Evolutionary conservation across 2,888 invertebrate genomes (phyloP).

Genomic region (Trilocha varians): DNA sequence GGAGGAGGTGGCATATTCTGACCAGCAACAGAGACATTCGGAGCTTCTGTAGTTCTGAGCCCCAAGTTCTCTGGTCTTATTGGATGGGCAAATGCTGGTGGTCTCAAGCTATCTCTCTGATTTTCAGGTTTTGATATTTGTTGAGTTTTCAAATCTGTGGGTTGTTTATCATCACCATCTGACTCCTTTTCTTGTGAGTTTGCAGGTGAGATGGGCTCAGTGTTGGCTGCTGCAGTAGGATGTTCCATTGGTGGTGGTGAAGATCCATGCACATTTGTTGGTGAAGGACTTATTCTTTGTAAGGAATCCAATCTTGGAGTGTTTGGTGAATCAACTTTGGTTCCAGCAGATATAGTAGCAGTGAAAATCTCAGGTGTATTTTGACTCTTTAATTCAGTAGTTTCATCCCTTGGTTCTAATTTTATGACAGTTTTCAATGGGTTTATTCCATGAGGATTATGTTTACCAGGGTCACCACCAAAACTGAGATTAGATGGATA

Average conservation of each 20-base stretch:
- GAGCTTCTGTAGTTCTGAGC: slow-evolving; percentile 46
- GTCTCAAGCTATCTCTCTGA: slow-evolving; percentile 37
- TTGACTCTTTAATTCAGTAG: slow-evolving; percentile 57
- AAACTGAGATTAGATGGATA: slow-evolving; percentile 56
- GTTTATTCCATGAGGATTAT: slow-evolving; percentile 49
- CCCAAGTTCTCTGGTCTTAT: slow-evolving; percentile 58
- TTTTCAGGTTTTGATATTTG: slow-evolving; percentile 45
- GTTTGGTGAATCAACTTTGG: slow-evolving; percentile 60
- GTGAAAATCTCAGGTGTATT: slow-evolving; percentile 67
- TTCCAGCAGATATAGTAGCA: slow-evolving; percentile 57
- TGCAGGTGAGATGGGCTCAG: slow-evolving; percentile 61
- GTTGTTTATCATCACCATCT: slow-evolving; percentile 59
- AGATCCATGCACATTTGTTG: slow-evolving; percentile 49
- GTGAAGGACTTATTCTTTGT: slow-evolving; percentile 63
- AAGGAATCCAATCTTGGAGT: slow-evolving; percentile 52
- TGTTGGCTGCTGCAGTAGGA: slow-evolving; percentile 40
- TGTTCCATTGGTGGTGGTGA: slow-evolving; percentile 63
- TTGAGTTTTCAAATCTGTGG: slow-evolving; percentile 62
- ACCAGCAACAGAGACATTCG: slow-evolving; percentile 44
- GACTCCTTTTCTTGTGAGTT: slow-evolving; percentile 60
- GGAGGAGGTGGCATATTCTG: slow-evolving; percentile 59
- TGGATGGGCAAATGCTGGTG: slow-evolving; percentile 48
- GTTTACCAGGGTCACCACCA: slow-evolving; percentile 56
- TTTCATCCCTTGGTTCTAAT: slow-evolving; percentile 66
- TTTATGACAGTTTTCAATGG: slow-evolving; percentile 68